phyloP scores from a whole-genome alignment of 2,888 invertebrate species.

The Eristalinus aeneus region DNA sequence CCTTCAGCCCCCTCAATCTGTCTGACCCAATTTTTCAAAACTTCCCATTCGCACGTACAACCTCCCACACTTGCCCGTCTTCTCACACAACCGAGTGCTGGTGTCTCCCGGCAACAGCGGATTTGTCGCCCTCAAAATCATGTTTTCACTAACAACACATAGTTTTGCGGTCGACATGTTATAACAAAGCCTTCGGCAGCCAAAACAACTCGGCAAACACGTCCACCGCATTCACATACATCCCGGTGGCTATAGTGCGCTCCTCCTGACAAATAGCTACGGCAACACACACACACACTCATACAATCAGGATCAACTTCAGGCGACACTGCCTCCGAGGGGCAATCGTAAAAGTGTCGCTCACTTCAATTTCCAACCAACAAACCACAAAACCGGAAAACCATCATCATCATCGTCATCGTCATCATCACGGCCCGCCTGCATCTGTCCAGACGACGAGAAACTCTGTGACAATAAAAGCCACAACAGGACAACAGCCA shows the following conservation, averaged over 20 bases:
- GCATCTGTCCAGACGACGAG: conserved; percentile 45
- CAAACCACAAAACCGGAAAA: conserved; percentile 70
- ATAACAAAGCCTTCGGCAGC: conserved; percentile 68
- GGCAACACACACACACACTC: conserved; percentile 1
- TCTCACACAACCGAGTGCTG: conserved; percentile 18
- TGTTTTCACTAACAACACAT: conserved; percentile 65
- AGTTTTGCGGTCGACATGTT: conserved; percentile 65
- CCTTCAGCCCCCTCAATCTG: not conserved
- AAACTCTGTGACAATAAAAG: conserved; percentile 67
- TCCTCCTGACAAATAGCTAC: conserved; percentile 53
- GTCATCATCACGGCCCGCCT: conserved; percentile 42
- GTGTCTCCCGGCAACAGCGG: conserved; percentile 45
- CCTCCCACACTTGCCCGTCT: conserved; percentile 37
- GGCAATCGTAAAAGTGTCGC: conserved; percentile 70
- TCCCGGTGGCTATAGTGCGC: conserved; percentile 7
- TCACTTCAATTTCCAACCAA: conserved; percentile 68
- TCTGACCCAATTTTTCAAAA: conserved; percentile 54
- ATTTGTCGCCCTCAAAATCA: conserved; percentile 67
- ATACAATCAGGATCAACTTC: conserved; percentile 42
- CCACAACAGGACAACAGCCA: conserved; percentile 69
- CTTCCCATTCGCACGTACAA: conserved; percentile 37
- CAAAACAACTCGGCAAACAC: conserved; percentile 66
- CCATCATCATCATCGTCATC: conserved; percentile 63
- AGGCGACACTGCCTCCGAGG: conserved; percentile 21
- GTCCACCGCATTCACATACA: conserved; percentile 51